These are phyloP conservation scores for Microcebus tavaratra DNA, from an alignment of 2,113 vertebrate species.

Conservation along the genomic window DNA sequence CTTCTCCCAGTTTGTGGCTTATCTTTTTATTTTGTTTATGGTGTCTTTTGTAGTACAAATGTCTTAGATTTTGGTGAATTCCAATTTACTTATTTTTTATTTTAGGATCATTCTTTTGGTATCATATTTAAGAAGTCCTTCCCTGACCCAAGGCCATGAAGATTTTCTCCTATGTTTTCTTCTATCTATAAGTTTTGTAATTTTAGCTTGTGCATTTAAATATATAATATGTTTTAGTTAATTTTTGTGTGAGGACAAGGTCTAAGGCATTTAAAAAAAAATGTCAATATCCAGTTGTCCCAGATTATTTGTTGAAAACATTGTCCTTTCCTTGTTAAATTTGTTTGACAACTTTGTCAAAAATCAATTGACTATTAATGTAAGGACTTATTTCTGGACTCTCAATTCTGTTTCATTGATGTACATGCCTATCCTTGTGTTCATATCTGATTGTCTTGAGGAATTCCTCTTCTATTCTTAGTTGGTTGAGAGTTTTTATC, in stretches of 20 bases:
- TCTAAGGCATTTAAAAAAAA: background rate
- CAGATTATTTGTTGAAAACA: background rate
- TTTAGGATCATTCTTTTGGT: background rate
- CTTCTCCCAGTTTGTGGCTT: background rate
- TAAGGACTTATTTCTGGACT: too few relatives aligned
- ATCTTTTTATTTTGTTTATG: background rate
- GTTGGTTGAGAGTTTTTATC: too few relatives aligned
- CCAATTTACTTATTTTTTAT: background rate
- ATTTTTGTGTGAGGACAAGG: background rate
- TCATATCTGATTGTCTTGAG: too few relatives aligned
- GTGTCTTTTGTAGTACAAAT: background rate
- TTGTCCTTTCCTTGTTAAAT: background rate
- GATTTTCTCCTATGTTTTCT: background rate
- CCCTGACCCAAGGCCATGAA: background rate
- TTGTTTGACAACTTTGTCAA: background rate
- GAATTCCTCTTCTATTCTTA: too few relatives aligned
- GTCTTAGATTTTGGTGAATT: background rate
- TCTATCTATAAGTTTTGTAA: background rate
- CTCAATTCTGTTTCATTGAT: too few relatives aligned
- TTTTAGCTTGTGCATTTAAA: background rate
- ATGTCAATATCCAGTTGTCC: background rate
- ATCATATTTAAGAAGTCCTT: background rate
- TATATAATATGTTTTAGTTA: background rate
- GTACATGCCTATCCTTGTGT: too few relatives aligned
- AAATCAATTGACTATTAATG: too few relatives aligned